Evolutionary conservation across 1,140 invertebrate genomes (phyloP).

Genomic region (Zaprionus camerounensis): DNA sequence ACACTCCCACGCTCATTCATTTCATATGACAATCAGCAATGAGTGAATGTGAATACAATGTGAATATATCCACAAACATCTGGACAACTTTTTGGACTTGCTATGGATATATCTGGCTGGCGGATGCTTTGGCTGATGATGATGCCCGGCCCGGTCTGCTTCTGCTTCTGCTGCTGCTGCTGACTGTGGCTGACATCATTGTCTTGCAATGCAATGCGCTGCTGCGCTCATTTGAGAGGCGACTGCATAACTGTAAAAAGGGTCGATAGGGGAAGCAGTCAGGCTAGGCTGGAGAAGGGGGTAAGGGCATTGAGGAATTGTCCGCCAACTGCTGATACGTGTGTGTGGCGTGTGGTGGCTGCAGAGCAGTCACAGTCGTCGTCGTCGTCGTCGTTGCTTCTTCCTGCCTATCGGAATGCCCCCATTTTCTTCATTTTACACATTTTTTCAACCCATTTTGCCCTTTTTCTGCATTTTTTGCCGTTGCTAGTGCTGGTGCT

Average conservation of each 20-base stretch:
- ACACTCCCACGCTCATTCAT: background rate
- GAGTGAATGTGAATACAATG: constrained; percentile 47
- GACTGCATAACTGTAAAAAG: constrained; percentile 47
- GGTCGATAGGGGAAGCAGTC: constrained; percentile 12
- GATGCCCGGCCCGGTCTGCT: background rate
- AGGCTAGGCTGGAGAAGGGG: background rate
- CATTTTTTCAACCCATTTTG: constrained; percentile 44
- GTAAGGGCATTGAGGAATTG: too few species aligned
- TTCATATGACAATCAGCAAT: constrained; percentile 41
- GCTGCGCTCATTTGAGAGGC: constrained; percentile 58
- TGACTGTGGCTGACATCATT: constrained; percentile 72
- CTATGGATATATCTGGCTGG: constrained; percentile 32
- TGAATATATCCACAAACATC: constrained; percentile 54
- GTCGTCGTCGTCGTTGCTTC: background rate
- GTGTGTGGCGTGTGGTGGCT: constrained; percentile 10
- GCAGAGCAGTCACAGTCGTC: background rate
- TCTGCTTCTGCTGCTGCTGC: constrained; percentile 28
- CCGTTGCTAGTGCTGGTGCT: constrained; percentile 1
- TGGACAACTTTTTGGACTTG: constrained; percentile 46
- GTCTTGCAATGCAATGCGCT: constrained; percentile 75
- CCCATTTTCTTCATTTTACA: constrained; percentile 57
- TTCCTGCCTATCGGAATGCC: constrained; percentile 47
- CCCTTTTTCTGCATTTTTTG: constrained; percentile 38
- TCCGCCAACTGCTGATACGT: background rate
- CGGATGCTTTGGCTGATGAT: constrained; percentile 47